Base-by-base conservation (phyloP, 2,888 invertebrate species). In the Epinotia demarniana region DNA sequence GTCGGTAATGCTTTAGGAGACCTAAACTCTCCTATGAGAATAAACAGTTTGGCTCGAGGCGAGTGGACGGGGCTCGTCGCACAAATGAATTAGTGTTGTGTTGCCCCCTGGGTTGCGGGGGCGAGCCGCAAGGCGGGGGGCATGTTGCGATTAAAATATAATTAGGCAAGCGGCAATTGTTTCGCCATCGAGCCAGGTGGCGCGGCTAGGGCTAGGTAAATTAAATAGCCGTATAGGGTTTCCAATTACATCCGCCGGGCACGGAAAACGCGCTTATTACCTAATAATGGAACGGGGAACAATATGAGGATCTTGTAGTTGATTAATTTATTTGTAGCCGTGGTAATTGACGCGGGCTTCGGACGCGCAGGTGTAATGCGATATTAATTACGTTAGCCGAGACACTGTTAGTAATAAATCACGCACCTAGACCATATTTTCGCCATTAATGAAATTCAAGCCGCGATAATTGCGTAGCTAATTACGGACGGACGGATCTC, bases 11-110 rank as follows among this genome's bases (percentile, higher is more conserved):
- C 91, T 92, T 90, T 89, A 89, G 90, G 90, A 91, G 89, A 90
- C 90, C 91, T 93, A 92, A 93, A 92, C 91, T 92, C 92, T 93
- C 91, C 92, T 93, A 91, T 91, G 93, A 92, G 93, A 90, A 90
- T 91, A 92, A 92, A 92, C 91, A 90, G 87, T 87, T 72, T 75
- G 82, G 86, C 85, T 81, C 84, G 85, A 86, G 89, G 90, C 88
- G 85, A 82, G 83, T 83, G 90, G 89, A 83, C 90, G 87, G 86
- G 86, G 84, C 86, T 85, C 86, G 87, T 87, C 89, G 85, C 88
- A 88, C 93, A 89, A 92, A 92, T 93, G 92, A 92, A 92, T 93
- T 92, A 92, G 90, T 90, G 90, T 88, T 86, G 85, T 87, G 81
- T 77, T 83, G 81, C 61, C 76, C 79, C 79, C 80, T 80, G 78